phyloP scores from a whole-genome alignment of 2,113 vertebrate genomes.

The Callorhinus ursinus region DNA sequence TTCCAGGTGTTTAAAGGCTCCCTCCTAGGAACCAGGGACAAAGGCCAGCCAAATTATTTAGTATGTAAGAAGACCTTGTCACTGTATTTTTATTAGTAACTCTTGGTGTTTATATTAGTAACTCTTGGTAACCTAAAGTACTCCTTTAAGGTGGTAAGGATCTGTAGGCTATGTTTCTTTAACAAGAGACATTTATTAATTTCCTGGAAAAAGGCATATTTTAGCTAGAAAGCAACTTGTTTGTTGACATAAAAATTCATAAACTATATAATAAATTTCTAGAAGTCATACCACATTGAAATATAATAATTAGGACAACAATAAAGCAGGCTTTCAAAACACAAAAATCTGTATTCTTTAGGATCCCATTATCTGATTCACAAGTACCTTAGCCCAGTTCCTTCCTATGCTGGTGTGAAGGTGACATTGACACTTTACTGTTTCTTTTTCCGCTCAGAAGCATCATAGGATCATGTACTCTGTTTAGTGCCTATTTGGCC shows the following conservation, averaged over 20 bases:
- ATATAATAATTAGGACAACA: neutral
- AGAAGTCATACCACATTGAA: neutral
- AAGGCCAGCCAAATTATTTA: neutral
- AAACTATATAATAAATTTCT: neutral
- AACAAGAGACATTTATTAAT: neutral
- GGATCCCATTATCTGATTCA: neutral
- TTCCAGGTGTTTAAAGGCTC: neutral
- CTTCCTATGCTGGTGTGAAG: neutral
- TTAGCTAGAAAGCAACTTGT: neutral
- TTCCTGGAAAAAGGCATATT: neutral
- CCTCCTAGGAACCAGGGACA: neutral
- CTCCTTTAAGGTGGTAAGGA: neutral
- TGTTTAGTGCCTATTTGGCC: neutral
- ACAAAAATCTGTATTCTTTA: neutral
- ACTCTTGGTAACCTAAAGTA: neutral
- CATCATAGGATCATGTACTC: neutral
- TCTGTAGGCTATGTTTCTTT: neutral
- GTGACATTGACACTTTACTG: rapidly evolving
- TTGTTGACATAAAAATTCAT: neutral
- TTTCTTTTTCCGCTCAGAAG: neutral
- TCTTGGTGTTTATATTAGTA: neutral
- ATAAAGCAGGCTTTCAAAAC: neutral
- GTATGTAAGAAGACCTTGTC: neutral
- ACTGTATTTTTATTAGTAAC: conserved; percentile 8
- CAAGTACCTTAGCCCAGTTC: neutral